Conservation (phyloP, 2,113 vertebrate genomes). For the Corydoras sp. region DNA sequence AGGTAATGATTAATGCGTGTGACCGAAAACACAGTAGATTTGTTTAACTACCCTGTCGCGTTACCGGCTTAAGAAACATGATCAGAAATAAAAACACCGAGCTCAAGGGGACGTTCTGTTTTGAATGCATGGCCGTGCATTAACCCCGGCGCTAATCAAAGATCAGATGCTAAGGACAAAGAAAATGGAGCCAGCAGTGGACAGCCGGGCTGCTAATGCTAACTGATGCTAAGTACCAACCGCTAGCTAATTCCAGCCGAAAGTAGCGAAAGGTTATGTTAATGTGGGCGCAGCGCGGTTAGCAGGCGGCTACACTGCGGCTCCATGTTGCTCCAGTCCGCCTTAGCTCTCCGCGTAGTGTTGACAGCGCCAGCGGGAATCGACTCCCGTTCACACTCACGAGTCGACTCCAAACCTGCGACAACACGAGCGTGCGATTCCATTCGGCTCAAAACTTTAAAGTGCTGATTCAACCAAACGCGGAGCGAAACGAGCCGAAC, state of each 20-base stretch:
- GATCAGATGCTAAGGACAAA: slow-evolving; percentile 56
- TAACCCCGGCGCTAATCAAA: not conserved
- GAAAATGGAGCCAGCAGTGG: slow-evolving; percentile 56
- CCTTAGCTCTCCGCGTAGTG: not conserved
- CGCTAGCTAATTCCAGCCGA: slow-evolving; percentile 34
- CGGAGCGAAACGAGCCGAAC: not conserved
- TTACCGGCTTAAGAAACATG: too few species aligned
- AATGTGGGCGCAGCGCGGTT: not conserved
- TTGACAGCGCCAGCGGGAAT: not conserved
- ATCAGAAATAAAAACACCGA: too few species aligned
- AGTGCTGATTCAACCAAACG: too few species aligned
- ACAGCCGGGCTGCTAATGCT: slow-evolving; percentile 23
- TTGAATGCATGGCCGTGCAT: too few species aligned
- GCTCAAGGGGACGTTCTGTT: too few species aligned
- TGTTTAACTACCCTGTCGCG: too few species aligned
- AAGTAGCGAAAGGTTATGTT: not conserved
- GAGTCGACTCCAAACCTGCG: not conserved
- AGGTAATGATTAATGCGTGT: too few species aligned
- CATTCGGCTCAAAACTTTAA: too few species aligned
- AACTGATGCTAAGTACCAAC: slow-evolving; percentile 16
- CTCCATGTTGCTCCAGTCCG: not conserved
- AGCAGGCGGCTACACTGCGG: not conserved
- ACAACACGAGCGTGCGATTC: not conserved
- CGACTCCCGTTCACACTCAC: not conserved
- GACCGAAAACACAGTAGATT: too few species aligned